Evolutionary conservation across 2,888 invertebrate species (phyloP), one percentile per base, ranked within the genome.

Genomic region (Eupelmus urozonus): DNA sequence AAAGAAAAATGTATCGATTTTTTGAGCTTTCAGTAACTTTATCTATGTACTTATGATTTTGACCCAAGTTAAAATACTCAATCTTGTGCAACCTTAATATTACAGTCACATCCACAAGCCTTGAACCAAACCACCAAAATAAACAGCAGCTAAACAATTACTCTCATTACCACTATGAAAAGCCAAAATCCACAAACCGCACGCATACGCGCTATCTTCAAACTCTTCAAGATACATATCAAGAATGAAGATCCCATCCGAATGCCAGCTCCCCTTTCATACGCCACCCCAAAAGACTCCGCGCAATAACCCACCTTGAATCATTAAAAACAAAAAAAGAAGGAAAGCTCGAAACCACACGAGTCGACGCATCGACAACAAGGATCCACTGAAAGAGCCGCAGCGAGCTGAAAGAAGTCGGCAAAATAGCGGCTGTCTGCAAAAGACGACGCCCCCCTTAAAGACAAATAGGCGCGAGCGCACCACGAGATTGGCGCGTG

Each of bases 401-500:
- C 16, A 51, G 20, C 53, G n/a, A n/a, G 25, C 23, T 72, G 53
- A 67, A 60, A 73, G 67, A n/a, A 60, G 65, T 59, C 45, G 3
- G 45, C 27, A 16, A 63, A 63, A 63, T 25, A 45, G 63, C 42
- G 59, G 27, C 23, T n/a, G 4, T 27, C 25, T n/a, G 49, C 40
- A 53, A 63, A 76, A 55, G 63, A 70, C 63, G 51, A 16, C 25
- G 62, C 18, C 29, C n/a, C 16, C 27, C 40, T 49, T 9, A 60
- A 77, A 62, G 73, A 73, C 67, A 78, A 72, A 78, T 63, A 78
- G 40, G 34, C 9, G 9, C 9, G 34, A 9, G 3, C 34, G 34
- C 9, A 34, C n/a, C n/a, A 34, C 70, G 20, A 72, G 18, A 72
- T 72, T 72, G 72, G 23, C 29, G n/a, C 27, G 45, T 27, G 49